Evolutionary conservation across 2,888 invertebrate species (phyloP).

Genomic region (Ennomos erosarius): DNA sequence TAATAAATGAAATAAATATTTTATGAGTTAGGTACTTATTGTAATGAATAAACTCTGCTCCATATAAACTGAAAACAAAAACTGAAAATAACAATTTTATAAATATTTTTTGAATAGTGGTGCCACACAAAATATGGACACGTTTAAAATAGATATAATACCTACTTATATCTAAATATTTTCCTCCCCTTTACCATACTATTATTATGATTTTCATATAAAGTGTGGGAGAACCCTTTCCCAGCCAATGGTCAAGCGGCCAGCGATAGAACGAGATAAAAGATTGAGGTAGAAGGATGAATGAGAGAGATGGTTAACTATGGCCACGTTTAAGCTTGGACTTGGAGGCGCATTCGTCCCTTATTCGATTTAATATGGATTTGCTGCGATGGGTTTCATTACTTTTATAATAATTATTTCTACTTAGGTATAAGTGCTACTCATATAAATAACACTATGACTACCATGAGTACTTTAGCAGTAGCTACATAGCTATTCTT

Average conservation of each 20-base stretch:
- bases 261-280: conserved; percentile 55
- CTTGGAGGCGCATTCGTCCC: conserved; percentile 29
- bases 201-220: not conserved
- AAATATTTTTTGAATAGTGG: too few species aligned
- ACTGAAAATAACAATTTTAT: too few species aligned
- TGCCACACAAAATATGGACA: not conserved
- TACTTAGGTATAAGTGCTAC: too few species aligned
- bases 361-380: conserved; percentile 20
- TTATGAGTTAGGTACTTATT: too few species aligned
- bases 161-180: too few species aligned
- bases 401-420: too few species aligned
- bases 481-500: too few species aligned
- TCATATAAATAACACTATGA: too few species aligned
- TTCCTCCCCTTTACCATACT: conserved; percentile 21
- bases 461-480: too few species aligned
- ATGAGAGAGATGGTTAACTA: conserved; percentile 38
- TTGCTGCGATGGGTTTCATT: not conserved
- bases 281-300: conserved; percentile 19
- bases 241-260: conserved; percentile 80
- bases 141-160: not conserved
- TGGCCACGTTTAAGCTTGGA: not conserved
- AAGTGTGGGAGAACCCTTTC: conserved; percentile 31
- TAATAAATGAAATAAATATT: too few species aligned
- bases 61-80: too few species aligned
- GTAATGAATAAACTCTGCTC: too few species aligned